Evolutionary conservation across 2,113 vertebrate genomes (phyloP).

Genomic region (Pseudopipra pipra): DNA sequence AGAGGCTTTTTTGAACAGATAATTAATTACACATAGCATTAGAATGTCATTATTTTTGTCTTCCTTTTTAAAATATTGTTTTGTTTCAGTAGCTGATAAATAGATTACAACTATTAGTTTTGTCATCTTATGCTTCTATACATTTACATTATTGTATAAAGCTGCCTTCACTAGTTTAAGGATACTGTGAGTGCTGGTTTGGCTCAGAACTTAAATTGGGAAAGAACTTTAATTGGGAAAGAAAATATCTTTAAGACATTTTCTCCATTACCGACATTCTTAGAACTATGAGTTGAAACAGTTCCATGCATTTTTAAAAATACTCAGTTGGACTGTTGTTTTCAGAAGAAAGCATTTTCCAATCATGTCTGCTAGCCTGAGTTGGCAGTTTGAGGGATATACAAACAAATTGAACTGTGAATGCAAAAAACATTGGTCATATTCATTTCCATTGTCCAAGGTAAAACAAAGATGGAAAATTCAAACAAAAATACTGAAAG

Average conservation of each 20-base stretch:
- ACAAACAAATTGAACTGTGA: background rate
- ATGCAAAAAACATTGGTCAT: accelerated
- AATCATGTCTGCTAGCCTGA: background rate
- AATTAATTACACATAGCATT: background rate
- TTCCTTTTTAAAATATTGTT: background rate
- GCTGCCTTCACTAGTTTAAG: background rate
- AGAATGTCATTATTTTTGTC: background rate
- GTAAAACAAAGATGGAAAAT: background rate
- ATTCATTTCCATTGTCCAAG: background rate
- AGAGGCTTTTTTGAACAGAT: background rate
- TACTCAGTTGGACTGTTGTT: background rate
- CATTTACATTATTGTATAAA: background rate
- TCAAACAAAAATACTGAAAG: background rate
- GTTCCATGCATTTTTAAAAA: background rate
- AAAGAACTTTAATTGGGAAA: background rate
- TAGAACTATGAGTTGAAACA: background rate
- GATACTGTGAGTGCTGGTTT: background rate
- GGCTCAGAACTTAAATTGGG: background rate
- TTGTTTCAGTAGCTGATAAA: constrained; percentile 16
- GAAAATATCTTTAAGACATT: background rate
- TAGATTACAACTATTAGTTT: background rate
- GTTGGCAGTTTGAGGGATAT: background rate
- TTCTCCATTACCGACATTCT: background rate
- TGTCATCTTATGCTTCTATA: background rate
- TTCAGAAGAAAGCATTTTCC: background rate